Base-by-base conservation (phyloP, 1,140 invertebrate genomes). In the Nilaparvata lugens region DNA sequence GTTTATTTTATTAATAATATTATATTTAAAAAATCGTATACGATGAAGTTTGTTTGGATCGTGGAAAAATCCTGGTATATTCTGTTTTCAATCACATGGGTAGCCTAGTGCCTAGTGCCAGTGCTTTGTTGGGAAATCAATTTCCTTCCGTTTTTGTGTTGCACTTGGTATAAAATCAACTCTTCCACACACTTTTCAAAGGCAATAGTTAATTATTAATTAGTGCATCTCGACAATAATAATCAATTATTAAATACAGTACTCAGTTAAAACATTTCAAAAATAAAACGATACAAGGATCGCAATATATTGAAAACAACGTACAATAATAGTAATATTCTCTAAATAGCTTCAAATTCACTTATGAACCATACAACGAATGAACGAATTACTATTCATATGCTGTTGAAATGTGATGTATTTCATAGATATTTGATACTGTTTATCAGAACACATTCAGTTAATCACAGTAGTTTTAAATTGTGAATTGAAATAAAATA, bases 11-110 rank as follows among this genome's bases (percentile, higher is more conserved):
- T 35, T 35, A 35, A 35, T 35, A 35, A 35, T 35, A 35, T 45
- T 25, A 58, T 58, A 58, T 58, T 57, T 58, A 58, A 58, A 58
- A 58, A 58, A 58, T 58, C 57, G 57, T 58, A 58, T 58, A 58
- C 57, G 52, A 51, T 45, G 38, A 58, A 28, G 42, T 19, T 58
- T 24, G 57, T 51, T 58, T 42, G 57, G 48, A 58, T 58, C 13
- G 31, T 35, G 31, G 31, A 35, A 35, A 58, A 52, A 58, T 58
- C 57, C 57, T 58, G 57, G 57, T 58, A 58, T 58, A 58, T 58
- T 45, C 57, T 24, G 28, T 24, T 52, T 43, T 19, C 24, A 45
- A 51, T 52, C 42, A 48, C 43, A 42, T 25, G 57, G 48, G 43
- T 48, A 28, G 19, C 56, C n/a, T n/a, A 42, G 38, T 24, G 31